Conservation (phyloP, 2,113 vertebrate species). For the Probosciger aterrimus region DNA sequence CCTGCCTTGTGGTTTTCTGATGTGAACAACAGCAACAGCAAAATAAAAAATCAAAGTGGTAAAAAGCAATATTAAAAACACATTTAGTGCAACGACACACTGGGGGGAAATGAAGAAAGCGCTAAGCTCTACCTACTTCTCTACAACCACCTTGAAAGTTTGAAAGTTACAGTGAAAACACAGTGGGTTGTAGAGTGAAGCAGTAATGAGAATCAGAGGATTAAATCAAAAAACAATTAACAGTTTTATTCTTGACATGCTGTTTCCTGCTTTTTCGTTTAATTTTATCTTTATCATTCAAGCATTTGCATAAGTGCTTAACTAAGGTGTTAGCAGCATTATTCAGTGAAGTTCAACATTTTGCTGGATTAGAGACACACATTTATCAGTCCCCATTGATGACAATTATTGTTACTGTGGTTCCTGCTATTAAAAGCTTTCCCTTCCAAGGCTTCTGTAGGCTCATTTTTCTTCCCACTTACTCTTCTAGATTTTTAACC, state of each 20-base stretch:
- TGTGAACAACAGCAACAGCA: slow-evolving; percentile 29
- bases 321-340: slow-evolving; percentile 20
- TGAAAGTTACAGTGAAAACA: slow-evolving; percentile 12
- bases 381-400: slow-evolving; percentile 10
- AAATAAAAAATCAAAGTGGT: slow-evolving; percentile 43
- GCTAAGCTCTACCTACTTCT: slow-evolving; percentile 36
- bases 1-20: slow-evolving; percentile 43
- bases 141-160: slow-evolving; percentile 34
- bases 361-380: neutral
- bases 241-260: slow-evolving; percentile 26
- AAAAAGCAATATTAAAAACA: slow-evolving; percentile 60
- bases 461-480: neutral
- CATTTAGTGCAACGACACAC: slow-evolving; percentile 50
- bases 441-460: neutral
- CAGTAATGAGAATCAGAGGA: slow-evolving; percentile 50
- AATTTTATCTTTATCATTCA: slow-evolving; percentile 20
- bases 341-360: neutral
- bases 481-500: slow-evolving; percentile 5
- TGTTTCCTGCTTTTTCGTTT: slow-evolving; percentile 47
- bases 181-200: slow-evolving; percentile 21
- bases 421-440: slow-evolving; percentile 25
- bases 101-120: slow-evolving; percentile 25
- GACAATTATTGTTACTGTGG: neutral
- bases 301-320: slow-evolving; percentile 36
- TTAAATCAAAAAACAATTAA: slow-evolving; percentile 52